Percentiles rank a stretch among this genome's conserved stretches.
These are phyloP conservation scores for Carollia perspicillata DNA, from an alignment of 2,113 vertebrate species.

Conservation along the genomic window DNA sequence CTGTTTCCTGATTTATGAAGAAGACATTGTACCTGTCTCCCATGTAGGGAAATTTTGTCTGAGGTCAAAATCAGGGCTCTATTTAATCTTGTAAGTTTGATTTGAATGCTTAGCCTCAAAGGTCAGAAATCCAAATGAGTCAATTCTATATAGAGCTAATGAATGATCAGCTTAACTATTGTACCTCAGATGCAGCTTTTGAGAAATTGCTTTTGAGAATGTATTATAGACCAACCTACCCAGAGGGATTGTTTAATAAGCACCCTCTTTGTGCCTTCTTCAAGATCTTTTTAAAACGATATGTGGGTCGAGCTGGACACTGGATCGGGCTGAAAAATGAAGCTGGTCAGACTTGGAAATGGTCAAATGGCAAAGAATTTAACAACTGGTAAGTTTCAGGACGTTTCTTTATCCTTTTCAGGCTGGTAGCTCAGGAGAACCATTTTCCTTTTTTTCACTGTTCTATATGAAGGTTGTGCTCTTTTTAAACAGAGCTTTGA, in stretches of 20 bases:
- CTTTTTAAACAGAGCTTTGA: neutral
- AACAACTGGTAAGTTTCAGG: slow-evolving; percentile 45
- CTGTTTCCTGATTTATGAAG: neutral
- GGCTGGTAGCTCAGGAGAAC: neutral
- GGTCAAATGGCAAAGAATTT: slow-evolving; percentile 42
- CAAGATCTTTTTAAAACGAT: slow-evolving; percentile 63
- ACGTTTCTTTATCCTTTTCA: neutral
- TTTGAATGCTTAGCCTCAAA: neutral
- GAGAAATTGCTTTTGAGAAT: neutral
- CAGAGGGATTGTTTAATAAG: neutral
- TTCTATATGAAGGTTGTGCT: neutral
- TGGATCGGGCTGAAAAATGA: slow-evolving; percentile 65
- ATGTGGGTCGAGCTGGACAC: neutral
- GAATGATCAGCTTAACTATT: neutral
- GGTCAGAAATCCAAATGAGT: neutral
- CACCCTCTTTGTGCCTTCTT: neutral
- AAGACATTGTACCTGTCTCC: neutral
- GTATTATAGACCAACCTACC: neutral
- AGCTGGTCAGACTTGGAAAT: slow-evolving; percentile 34
- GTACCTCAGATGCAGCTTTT: neutral
- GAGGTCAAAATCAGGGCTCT: neutral
- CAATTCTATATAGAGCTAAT: neutral
- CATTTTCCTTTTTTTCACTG: neutral
- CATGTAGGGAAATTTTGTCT: neutral
- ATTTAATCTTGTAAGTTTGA: neutral